Evolutionary conservation across 2,888 invertebrate species (phyloP), one percentile per base, ranked within the genome.

Genomic region (Xestia c-nigrum): DNA sequence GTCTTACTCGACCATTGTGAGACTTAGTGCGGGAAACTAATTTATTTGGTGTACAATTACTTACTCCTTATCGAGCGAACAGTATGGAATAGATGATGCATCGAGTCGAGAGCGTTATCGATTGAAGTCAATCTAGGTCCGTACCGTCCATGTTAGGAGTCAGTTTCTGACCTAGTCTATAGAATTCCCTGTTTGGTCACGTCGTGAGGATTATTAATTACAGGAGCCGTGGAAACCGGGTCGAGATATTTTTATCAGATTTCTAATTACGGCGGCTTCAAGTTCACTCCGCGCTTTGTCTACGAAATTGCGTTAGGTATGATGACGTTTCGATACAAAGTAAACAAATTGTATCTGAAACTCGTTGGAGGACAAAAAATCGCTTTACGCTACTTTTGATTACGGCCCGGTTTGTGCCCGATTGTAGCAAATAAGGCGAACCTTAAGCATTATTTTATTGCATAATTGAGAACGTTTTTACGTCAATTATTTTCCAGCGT

Each of bases 401-500:
- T 86, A 88, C 75, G 77, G 85, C 81, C 78, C 83, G 85, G 83
- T 90, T 89, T 85, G 89, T 89, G 85, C 80, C 79, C 86, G 86
- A 89, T 89, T 85, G 87, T 85, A 85, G 86, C 93, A 59, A 92
- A 92, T 93, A 95, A 91, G 94, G 94, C 88, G 78, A 89, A 84
- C 85, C 87, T 87, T 88, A 83, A 87, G 88, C 91, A 93, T 94
- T 93, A 95, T 93, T 95, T 94, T 93, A 93, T 93, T 93, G 93
- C 90, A 91, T 93, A 94, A 93, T 92, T 91, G 92, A 88, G 81
- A 90, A 85, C 87, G 91, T 94, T 95, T 94, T 94, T 92, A 94
- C 90, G 93, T 94, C 95, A 95, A 95, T 96, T 95, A 95, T 94
- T 93, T 93, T 91, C 90, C 89, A 85, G 87, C 85, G 84, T 87